Evolutionary conservation across 2,888 invertebrate genomes (phyloP).

Genomic region (Byasa hedistus): DNA sequence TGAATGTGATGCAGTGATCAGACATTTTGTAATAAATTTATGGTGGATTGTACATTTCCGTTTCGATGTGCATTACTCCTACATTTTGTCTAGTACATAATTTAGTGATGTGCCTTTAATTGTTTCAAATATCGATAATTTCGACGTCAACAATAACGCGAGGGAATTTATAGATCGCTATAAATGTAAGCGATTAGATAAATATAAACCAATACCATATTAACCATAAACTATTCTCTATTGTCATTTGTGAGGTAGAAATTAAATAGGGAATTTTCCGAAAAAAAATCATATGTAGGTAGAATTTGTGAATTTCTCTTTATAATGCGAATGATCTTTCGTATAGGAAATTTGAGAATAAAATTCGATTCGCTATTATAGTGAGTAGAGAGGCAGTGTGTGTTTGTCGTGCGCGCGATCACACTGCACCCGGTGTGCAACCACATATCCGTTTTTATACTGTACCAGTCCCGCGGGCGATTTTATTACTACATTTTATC

Average conservation of each 20-base stretch:
- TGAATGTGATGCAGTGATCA: no score
- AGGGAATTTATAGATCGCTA: conserved; percentile 71
- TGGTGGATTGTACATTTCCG: no score
- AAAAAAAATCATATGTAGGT: conserved; percentile 68
- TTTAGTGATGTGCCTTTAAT: conserved; percentile 20
- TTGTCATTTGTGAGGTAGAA: conserved; percentile 71
- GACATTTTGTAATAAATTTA: no score
- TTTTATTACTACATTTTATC: conserved; percentile 51
- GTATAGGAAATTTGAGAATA: conserved; percentile 40
- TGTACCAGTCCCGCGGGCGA: conserved; percentile 57
- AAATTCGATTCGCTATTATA: conserved; percentile 59
- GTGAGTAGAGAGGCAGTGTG: conserved; percentile 70
- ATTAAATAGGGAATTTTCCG: conserved; percentile 59
- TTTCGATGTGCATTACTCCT: no score
- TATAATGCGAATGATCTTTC: conserved; percentile 34
- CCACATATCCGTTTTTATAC: conserved; percentile 75
- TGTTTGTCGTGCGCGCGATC: conserved; percentile 57
- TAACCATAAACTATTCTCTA: conserved; percentile 61
- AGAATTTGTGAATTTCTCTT: conserved; percentile 64
- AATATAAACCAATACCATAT: conserved; percentile 36
- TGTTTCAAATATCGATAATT: conserved; percentile 10
- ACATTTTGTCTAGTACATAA: neutral
- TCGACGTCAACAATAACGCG: conserved; percentile 56
- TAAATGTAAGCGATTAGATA: conserved; percentile 53
- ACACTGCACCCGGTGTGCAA: conserved; percentile 56